Base-by-base conservation (phyloP, 2,797 vertebrate genomes). In the Salarias fasciatus region DNA sequence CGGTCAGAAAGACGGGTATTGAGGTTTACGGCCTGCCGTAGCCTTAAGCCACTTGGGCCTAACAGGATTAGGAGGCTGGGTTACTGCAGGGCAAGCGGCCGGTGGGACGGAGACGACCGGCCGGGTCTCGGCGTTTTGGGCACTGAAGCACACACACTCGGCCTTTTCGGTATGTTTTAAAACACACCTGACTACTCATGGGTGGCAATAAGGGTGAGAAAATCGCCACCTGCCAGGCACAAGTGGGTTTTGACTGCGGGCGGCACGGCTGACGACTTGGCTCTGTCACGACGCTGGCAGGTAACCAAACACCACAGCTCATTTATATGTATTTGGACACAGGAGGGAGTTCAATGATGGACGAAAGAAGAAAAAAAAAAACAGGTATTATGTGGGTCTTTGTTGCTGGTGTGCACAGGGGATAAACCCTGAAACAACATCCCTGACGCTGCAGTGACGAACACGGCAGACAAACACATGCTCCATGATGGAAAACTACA, bases 61-160 rank as follows among this genome's bases (percentile, higher is more conserved):
- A 91, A 92, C 83, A 87, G 88, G 91, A 93, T 92, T 92, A 87
- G 72, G 69, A 66, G 75, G 79, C 70, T 45, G 84, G 89, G 82
- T 89, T 87, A 91, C 77, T 86, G 54, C 59, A 88, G 86, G 84
- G 55, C 84, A 84, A 33, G 33, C 75, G 79, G 67, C 62, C 38
- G 61, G 71, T 65, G 75, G 67, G 72, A 55, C 70, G 29, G 37
- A 36, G 57, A 69, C n/a, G n/a, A n/a, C n/a, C n/a, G 65, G 70
- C 75, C 71, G 64, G 62, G 68, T 71, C 78, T 73, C 70, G 18
- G 11, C 6, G 9, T 68, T 55, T 43, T 15, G n/a, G 56, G 53
- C 55, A 59, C 49, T 11, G 12, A 59, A 49, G 72, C 48, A 77
- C 69, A 33, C 4, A 61, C 64, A 65, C 64, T 33, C 57, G 0